Conservation (phyloP, 2,113 vertebrate genomes). For the Chinchilla lanigera region DNA sequence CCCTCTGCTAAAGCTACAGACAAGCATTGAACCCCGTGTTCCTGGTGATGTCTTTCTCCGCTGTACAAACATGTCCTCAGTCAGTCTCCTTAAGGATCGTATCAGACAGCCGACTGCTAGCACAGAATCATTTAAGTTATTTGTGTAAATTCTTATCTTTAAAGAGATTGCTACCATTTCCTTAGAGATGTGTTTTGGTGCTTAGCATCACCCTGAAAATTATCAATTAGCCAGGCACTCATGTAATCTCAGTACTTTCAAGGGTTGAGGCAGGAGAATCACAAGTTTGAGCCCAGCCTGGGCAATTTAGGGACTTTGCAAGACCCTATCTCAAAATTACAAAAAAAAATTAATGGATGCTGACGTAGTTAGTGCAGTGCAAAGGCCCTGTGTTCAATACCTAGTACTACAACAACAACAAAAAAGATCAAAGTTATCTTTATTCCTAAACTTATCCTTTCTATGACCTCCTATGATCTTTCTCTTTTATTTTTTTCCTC, state of each 20-base stretch:
- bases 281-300: not conserved
- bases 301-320: not conserved
- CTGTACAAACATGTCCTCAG: not conserved
- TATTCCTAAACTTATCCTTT: constrained; percentile 2
- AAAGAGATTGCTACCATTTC: not conserved
- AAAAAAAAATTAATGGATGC: not conserved
- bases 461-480: not conserved
- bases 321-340: not conserved
- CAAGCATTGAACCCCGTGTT: not conserved
- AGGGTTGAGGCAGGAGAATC: not conserved
- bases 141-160: constrained; percentile 17
- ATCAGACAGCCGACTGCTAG: not conserved
- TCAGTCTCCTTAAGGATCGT: not conserved
- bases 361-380: not conserved
- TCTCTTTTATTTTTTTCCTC: constrained; percentile 50
- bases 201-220: not conserved
- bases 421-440: not conserved
- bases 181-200: not conserved
- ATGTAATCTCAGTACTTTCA: not conserved
- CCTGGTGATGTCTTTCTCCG: not conserved
- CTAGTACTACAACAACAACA: not conserved
- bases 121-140: not conserved
- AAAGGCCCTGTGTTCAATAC: not conserved
- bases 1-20: not conserved
- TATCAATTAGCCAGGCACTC: not conserved